Conservation (phyloP, 1,140 invertebrate genomes). For the Nylanderia fulva region DNA sequence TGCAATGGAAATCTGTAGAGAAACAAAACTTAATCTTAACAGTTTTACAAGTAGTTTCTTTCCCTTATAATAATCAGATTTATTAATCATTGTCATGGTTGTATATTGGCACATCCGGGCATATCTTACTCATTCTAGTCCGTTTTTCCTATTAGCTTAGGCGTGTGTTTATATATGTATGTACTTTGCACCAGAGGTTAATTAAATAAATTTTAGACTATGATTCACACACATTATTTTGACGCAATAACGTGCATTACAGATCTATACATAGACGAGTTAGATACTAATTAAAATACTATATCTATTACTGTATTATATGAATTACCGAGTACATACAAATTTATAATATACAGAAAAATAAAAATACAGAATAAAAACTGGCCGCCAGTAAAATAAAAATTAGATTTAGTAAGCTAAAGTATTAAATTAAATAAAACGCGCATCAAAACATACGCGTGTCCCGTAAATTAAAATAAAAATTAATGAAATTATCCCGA, state of each 20-base stretch:
- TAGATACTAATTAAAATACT: constrained; percentile 46
- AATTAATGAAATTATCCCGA: constrained; percentile 16
- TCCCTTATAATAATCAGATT: constrained; percentile 62
- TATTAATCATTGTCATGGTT: constrained; percentile 71
- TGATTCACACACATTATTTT: constrained; percentile 30
- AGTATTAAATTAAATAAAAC: constrained; percentile 51
- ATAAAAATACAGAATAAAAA: constrained; percentile 70
- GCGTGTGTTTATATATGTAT: constrained; percentile 17
- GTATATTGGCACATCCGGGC: constrained; percentile 30
- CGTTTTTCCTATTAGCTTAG: constrained; percentile 46
- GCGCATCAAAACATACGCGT: constrained; percentile 42
- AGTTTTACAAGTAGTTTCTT: constrained; percentile 20
- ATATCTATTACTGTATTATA: constrained; percentile 17
- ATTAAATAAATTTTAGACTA: constrained; percentile 65
- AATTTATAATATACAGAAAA: constrained; percentile 62
- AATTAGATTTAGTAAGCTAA: constrained; percentile 36
- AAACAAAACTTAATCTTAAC: constrained; percentile 24
- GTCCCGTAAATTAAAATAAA: not conserved
- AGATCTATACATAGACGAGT: constrained; percentile 68
- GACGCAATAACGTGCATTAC: constrained; percentile 51
- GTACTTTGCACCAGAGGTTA: not conserved
- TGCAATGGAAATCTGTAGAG: constrained; percentile 10
- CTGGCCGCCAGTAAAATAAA: constrained; percentile 67
- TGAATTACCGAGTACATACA: constrained; percentile 37
- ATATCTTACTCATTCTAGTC: constrained; percentile 42